Base-by-base conservation (phyloP, 2,888 invertebrate species). In the Bombylius discolor region DNA sequence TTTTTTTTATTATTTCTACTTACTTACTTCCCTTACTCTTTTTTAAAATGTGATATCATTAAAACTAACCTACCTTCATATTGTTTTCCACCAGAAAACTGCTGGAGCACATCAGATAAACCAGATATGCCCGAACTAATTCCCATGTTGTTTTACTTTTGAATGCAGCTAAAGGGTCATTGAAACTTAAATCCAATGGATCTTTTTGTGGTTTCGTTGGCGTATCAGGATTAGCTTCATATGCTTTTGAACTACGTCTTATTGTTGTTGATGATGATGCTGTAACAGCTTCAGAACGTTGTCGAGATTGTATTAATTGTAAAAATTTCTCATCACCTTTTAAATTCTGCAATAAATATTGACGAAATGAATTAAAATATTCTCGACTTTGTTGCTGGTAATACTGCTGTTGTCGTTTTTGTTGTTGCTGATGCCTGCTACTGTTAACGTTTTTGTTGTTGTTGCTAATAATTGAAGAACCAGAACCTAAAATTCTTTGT, bases 121-220 rank as follows among this genome's bases (percentile, higher is more conserved):
- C 96, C 68, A 94, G 67, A 72, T 92, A 87, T 47, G 93, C 95
- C 62, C 97, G 81, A 53, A 94, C 70, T 64, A 98, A 81, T 76
- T 98, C 96, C 77, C 81, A 84, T 63, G 89, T 95, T 65, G 90
- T 92, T 79, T 97, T 97, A 77, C 94, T 94, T 74, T 92, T 91
- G 79, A 93, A 98, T 34, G 96, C 89, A 64, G 93, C 92, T 66
- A 84, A 79, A 34, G 90, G 86, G 79, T 93, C 89, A 74, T 84
- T 84, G 77, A 98, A 98, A 63, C 80, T 80, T 61, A 89, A 81
- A 75, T 94, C 93, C 64, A 93, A 78, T 4, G 85, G 84, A 74
- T 90, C 90, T 12, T 71, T 67, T 58, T 68, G 69, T 9, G 71
- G 68, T 42, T 63, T 60, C 8, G 63, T 61, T 6, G 66, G 63